Evolutionary conservation across 2,888 invertebrate species (phyloP).

Genomic region (Bombylius major): DNA sequence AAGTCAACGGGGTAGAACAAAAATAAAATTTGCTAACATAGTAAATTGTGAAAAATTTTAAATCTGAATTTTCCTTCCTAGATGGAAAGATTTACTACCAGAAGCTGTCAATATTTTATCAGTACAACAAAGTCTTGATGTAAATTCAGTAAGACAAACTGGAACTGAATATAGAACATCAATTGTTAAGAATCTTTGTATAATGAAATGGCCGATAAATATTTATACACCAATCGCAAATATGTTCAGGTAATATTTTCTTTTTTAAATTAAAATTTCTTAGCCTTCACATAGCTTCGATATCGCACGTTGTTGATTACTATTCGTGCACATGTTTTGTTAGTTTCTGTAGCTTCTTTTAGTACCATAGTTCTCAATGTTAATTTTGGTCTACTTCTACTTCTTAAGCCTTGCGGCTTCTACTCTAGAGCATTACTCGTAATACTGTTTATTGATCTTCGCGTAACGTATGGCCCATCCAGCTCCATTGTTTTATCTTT

Average conservation of each 20-base stretch:
- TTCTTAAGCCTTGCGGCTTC: too few relatives aligned
- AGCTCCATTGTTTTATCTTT: too few relatives aligned
- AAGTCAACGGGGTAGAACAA: conserved; percentile 36
- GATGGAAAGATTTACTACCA: conserved; percentile 54
- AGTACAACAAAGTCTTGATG: conserved; percentile 38
- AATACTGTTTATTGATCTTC: too few relatives aligned
- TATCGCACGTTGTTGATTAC: too few relatives aligned
- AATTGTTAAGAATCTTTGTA: conserved; percentile 42
- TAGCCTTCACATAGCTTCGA: background rate
- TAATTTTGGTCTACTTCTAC: too few relatives aligned
- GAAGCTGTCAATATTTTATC: conserved; percentile 41
- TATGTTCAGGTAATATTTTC: conserved; percentile 46
- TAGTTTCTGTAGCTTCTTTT: too few relatives aligned
- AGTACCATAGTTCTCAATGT: background rate
- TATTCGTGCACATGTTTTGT: too few relatives aligned
- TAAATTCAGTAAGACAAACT: conserved; percentile 40
- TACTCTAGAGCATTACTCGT: background rate
- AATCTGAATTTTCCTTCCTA: conserved; percentile 16
- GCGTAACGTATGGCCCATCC: too few relatives aligned
- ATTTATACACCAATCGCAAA: conserved; percentile 45
- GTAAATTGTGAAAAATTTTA: background rate
- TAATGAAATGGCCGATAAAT: conserved; percentile 42
- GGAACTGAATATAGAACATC: conserved; percentile 45
- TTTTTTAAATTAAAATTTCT: background rate
- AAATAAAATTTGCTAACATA: background rate